Evolutionary conservation across 2,888 invertebrate species (phyloP).

Genomic region (Hydriomena furcata): DNA sequence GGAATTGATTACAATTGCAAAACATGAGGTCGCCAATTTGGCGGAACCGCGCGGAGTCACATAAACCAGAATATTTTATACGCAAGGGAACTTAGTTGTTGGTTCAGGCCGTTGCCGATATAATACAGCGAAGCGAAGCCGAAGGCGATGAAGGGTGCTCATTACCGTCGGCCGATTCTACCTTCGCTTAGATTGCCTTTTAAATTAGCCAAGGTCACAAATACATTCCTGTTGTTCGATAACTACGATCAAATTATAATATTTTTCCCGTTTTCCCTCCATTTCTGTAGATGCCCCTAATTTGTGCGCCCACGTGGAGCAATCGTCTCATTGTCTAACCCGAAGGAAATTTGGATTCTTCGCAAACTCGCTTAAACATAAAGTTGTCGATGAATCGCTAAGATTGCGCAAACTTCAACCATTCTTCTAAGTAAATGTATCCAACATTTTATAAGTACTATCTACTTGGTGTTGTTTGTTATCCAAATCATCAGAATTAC

Average conservation of each 20-base stretch:
- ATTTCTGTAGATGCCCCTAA: constrained; percentile 1
- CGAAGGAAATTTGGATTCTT: background rate
- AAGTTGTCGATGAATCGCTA: background rate
- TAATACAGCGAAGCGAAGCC: background rate
- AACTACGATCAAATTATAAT: constrained; percentile 3
- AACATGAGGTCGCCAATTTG: constrained; percentile 31
- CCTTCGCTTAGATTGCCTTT: background rate
- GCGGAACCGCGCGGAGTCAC: constrained; percentile 3
- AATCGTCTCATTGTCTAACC: background rate
- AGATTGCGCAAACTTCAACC: background rate
- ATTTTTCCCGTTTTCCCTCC: background rate
- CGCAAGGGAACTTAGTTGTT: constrained; percentile 16
- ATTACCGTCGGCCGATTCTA: constrained; percentile 8
- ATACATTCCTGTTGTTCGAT: constrained; percentile 3
- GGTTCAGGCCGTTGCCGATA: background rate
- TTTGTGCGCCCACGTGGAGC: background rate
- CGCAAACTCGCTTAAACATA: background rate
- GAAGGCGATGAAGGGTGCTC: constrained; percentile 2
- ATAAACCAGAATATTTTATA: constrained; percentile 29
- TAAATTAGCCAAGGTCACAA: background rate
- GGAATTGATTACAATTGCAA: constrained; percentile 30
- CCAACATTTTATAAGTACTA: background rate
- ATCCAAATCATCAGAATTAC: too few relatives aligned
- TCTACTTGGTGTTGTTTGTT: too few relatives aligned
- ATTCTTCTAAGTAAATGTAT: background rate